Conservation (phyloP, 2,888 invertebrate genomes). For the Lycia hirtaria region DNA sequence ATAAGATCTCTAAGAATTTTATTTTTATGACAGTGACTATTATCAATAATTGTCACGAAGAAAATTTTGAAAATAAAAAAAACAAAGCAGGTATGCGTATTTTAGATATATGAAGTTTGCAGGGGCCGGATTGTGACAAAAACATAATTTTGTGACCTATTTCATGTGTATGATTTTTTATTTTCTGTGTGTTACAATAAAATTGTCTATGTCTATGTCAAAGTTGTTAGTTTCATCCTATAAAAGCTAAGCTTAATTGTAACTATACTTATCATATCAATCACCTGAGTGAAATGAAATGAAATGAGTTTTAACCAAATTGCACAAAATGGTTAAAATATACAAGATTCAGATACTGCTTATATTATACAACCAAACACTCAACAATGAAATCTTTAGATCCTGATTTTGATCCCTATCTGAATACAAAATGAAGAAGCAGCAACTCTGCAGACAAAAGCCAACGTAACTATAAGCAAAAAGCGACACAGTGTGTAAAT, state of each 20-base stretch:
- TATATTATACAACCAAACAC: not conserved
- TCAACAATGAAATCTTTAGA: slow-evolving; percentile 1
- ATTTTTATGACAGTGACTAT: not conserved
- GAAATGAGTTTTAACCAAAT: not conserved
- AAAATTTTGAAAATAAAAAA: not conserved
- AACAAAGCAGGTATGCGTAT: no score
- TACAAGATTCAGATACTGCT: not conserved
- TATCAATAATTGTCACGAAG: not conserved
- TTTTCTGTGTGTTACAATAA: no score
- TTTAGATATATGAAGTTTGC: no score
- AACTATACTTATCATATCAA: no score
- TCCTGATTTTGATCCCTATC: slow-evolving; percentile 4
- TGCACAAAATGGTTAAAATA: not conserved
- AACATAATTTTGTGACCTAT: no score
- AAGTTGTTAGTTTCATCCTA: no score
- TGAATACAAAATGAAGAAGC: slow-evolving; percentile 30
- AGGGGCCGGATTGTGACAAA: no score
- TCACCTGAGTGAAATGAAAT: no score
- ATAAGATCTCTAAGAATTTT: not conserved
- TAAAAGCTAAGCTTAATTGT: no score
- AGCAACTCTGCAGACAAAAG: slow-evolving; percentile 28
- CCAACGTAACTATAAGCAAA: slow-evolving; percentile 13
- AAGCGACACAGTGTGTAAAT: slow-evolving; percentile 7
- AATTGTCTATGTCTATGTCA: no score
- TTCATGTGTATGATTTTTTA: no score